Conservation (phyloP, 2,797 vertebrate genomes). For the Dicrostonyx torquatus region DNA sequence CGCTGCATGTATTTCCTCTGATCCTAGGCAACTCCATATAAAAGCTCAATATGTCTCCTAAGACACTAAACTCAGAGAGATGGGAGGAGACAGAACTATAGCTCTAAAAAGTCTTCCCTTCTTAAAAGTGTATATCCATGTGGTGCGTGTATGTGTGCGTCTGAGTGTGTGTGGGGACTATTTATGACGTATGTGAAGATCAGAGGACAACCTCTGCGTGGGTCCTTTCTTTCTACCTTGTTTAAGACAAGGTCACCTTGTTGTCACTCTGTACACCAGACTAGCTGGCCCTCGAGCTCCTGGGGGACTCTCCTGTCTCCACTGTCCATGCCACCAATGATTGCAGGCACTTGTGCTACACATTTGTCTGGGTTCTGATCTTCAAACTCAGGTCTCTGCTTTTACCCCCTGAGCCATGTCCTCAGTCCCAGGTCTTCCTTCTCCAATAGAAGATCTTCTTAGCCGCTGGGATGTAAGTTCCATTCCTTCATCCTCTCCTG, state of each 20-base stretch:
- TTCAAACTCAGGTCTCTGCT: not conserved
- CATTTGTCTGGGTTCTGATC: not conserved
- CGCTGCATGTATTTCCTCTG: not conserved
- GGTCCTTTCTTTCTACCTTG: not conserved
- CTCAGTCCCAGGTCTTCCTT: not conserved
- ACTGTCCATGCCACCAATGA: not conserved
- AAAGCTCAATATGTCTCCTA: conserved; percentile 13
- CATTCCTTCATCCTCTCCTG: not conserved
- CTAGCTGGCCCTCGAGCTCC: not conserved
- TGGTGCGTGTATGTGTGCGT: not conserved
- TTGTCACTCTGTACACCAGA: not conserved
- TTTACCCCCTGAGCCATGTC: too few species aligned
- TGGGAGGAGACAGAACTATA: not conserved
- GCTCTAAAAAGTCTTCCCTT: not conserved
- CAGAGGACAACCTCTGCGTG: not conserved
- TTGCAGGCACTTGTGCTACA: not conserved
- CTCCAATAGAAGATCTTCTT: conserved; percentile 16
- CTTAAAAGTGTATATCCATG: not conserved
- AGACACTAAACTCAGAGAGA: not conserved
- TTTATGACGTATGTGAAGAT: not conserved
- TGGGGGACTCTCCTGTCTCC: not conserved
- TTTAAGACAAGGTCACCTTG: not conserved
- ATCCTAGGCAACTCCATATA: not conserved
- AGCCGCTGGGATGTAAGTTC: not conserved
- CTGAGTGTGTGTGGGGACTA: too few species aligned